phyloP scores from a whole-genome alignment of 1,140 invertebrate species.

The Drosophila ercepeae region DNA sequence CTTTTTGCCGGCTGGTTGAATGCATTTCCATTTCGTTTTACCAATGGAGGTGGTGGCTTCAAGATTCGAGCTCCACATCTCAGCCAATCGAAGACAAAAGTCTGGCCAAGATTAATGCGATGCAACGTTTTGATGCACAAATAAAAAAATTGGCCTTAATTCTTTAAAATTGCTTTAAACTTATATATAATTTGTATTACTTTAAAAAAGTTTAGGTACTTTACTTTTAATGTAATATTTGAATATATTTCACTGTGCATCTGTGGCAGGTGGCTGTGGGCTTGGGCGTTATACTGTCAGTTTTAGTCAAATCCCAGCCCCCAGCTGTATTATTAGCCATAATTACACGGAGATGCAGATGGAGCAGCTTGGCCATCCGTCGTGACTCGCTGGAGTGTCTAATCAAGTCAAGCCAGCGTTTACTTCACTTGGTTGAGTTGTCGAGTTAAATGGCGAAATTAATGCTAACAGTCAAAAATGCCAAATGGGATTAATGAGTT shows the following conservation, averaged over 20 bases:
- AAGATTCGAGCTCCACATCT: conserved; percentile 34
- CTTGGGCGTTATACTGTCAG: conserved; percentile 71
- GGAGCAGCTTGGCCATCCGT: conserved; percentile 59
- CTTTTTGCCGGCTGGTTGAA: conserved; percentile 36
- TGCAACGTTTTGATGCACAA: conserved; percentile 34
- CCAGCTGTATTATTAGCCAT: conserved; percentile 79
- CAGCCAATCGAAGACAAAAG: conserved; percentile 65
- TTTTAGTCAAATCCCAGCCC: conserved; percentile 77
- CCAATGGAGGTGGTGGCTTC: conserved; percentile 38
- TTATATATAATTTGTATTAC: too few relatives aligned
- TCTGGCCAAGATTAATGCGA: conserved; percentile 74
- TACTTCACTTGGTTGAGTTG: conserved; percentile 26
- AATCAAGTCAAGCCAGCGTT: conserved; percentile 56
- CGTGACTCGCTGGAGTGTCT: conserved; percentile 62
- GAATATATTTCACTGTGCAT: neutral
- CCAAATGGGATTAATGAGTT: conserved; percentile 71
- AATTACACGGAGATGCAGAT: conserved; percentile 74
- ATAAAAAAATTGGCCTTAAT: conserved; percentile 1
- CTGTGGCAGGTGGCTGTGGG: conserved; percentile 34
- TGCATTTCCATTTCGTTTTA: conserved; percentile 70
- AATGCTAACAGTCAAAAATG: conserved; percentile 50
- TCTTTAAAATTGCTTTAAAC: neutral
- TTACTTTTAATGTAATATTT: too few relatives aligned
- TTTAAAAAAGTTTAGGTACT: too few relatives aligned
- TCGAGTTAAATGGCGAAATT: conserved; percentile 51